A percentile compares a stretch with the other conserved stretches of the same genome.
These are phyloP conservation scores for Dipodomys merriami DNA, from an alignment of 2,113 vertebrate species.

Conservation along the genomic window DNA sequence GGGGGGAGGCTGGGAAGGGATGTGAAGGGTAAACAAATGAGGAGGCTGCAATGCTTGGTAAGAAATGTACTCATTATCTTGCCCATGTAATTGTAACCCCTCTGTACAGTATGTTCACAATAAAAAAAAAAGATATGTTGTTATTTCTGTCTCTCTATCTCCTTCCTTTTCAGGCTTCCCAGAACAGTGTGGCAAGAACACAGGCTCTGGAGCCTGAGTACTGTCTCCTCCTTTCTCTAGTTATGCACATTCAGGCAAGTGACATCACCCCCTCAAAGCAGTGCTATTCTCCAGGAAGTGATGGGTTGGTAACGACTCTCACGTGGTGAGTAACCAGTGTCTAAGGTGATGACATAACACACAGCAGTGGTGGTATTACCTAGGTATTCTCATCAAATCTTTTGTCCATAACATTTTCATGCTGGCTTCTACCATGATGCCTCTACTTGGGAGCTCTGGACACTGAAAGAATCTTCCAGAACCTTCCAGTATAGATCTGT, in stretches of 20 bases:
- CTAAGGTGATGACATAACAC: background rate
- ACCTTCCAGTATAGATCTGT: background rate
- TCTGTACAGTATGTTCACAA: too few species aligned
- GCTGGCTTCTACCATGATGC: background rate
- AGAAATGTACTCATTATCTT: too few species aligned
- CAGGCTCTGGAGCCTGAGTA: background rate
- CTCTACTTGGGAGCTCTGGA: background rate
- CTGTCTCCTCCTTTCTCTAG: background rate
- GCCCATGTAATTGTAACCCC: too few species aligned
- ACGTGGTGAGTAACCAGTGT: background rate
- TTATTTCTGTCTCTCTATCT: background rate
- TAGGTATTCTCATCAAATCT: background rate
- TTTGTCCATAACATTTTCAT: background rate
- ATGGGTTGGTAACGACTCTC: background rate
- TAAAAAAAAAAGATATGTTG: too few species aligned
- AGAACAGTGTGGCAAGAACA: too few species aligned
- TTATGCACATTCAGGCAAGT: background rate
- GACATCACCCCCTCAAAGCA: background rate
- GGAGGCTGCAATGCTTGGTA: too few species aligned
- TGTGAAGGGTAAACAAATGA: too few species aligned
- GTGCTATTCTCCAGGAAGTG: background rate
- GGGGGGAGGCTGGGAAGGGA: too few species aligned
- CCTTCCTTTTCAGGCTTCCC: background rate
- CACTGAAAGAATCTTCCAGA: background rate
- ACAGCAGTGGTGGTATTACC: background rate